These are phyloP conservation scores for Papilio helenus DNA, from an alignment of 1,140 invertebrate genomes.

Conservation along the genomic window DNA sequence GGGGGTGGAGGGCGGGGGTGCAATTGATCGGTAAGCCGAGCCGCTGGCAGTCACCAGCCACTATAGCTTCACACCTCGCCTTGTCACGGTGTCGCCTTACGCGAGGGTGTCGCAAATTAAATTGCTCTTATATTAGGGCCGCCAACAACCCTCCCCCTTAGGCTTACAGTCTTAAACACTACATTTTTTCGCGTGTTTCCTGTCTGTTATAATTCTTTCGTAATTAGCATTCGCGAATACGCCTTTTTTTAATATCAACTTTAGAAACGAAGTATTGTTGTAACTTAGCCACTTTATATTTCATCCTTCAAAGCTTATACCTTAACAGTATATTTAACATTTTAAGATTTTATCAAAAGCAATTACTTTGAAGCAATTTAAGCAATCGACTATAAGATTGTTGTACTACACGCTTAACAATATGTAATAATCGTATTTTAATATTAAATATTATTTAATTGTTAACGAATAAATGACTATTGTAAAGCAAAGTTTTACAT, in stretches of 20 bases:
- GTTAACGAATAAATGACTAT: background rate
- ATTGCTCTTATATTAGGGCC: slow-evolving; percentile 35
- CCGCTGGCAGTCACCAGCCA: slow-evolving; percentile 39
- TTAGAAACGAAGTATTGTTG: background rate
- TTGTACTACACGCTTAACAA: too few relatives aligned
- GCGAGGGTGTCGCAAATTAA: slow-evolving; percentile 39
- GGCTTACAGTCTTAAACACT: background rate
- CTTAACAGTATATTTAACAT: background rate
- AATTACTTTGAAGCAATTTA: background rate
- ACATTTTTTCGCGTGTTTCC: slow-evolving; percentile 14
- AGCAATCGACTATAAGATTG: background rate
- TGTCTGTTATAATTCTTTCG: background rate
- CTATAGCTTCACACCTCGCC: slow-evolving; percentile 51
- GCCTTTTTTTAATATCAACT: background rate
- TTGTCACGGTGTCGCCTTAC: slow-evolving; percentile 31
- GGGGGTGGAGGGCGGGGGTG: background rate
- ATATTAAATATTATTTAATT: background rate
- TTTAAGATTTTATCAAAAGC: background rate
- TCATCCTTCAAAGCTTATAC: too few relatives aligned
- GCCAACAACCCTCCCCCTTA: background rate
- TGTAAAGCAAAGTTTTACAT: background rate
- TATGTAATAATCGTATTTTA: too few relatives aligned
- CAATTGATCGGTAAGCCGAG: slow-evolving; percentile 50
- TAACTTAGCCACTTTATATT: background rate
- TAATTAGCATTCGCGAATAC: background rate